phyloP scores from a whole-genome alignment of 2,797 vertebrate genomes.

The Acrocephalus scirpaceus region DNA sequence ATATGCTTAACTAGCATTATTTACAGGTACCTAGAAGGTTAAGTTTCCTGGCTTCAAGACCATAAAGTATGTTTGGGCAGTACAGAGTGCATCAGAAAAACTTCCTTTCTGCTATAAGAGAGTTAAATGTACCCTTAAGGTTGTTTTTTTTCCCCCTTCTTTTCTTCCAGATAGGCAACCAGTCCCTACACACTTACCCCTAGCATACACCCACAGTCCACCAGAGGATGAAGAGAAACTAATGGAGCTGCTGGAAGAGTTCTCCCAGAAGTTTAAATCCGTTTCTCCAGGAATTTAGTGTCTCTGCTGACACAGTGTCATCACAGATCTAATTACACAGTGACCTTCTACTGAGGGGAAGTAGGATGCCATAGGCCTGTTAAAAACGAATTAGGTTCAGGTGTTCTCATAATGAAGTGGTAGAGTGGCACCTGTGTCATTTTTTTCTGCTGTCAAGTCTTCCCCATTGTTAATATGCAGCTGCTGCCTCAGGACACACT shows the following conservation, averaged over 20 bases:
- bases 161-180: conserved; percentile 78
- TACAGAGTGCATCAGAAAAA: neutral
- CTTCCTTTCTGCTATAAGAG: neutral
- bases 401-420: neutral
- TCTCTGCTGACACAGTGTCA: neutral
- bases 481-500: neutral
- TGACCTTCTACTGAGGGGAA: neutral
- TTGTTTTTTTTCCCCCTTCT: neutral
- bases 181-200: conserved; percentile 80
- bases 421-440: neutral
- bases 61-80: neutral
- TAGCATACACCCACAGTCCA: conserved; percentile 78
- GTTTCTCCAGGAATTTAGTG: neutral
- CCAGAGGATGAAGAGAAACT: conserved; percentile 79
- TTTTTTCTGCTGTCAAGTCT: neutral
- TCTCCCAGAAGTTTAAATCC: conserved; percentile 77
- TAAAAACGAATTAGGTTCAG: neutral
- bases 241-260: conserved; percentile 71
- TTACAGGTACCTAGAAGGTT: neutral
- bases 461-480: neutral
- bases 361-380: neutral
- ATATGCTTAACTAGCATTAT: neutral
- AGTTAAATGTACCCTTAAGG: neutral
- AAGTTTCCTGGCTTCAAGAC: neutral
- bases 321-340: neutral